A percentile compares a stretch with the other conserved stretches of the same genome.
Evolutionary conservation across 2,113 vertebrate genomes (phyloP).

Genomic region (Astur gentilis): DNA sequence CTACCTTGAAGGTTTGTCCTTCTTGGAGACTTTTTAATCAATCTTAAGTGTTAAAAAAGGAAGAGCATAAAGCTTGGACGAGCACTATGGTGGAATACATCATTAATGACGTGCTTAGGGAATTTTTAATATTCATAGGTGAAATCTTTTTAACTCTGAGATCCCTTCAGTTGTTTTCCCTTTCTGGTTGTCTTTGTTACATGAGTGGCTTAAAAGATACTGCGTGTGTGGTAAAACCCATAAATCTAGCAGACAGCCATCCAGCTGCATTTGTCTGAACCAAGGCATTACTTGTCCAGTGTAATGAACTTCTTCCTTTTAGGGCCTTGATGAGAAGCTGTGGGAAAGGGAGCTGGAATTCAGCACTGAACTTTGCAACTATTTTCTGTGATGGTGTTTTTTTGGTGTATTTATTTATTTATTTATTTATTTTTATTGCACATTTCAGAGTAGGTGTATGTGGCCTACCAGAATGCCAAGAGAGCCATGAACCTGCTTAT

Average conservation of each 20-base stretch:
- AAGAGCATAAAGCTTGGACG: not conserved
- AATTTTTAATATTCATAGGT: not conserved
- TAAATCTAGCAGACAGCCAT: not conserved
- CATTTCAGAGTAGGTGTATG: not conserved
- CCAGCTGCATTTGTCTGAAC: not conserved
- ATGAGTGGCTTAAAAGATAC: not conserved
- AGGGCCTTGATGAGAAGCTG: not conserved
- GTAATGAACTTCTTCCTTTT: slow-evolving; percentile 21
- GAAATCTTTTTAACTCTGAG: not conserved
- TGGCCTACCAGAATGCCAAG: not conserved
- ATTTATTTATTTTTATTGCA: not conserved
- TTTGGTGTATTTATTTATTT: not conserved
- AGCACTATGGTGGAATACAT: not conserved
- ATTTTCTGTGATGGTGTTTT: not conserved
- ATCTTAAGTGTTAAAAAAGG: not conserved
- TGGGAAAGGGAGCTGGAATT: not conserved
- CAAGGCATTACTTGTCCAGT: not conserved
- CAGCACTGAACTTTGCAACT: not conserved
- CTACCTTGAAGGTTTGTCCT: not conserved
- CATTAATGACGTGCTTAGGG: not conserved
- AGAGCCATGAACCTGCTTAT: not conserved
- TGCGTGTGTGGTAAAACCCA: not conserved
- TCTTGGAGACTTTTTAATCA: not conserved
- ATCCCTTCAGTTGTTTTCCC: not conserved
- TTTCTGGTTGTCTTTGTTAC: not conserved